Evolutionary conservation across 1,140 invertebrate genomes (phyloP).

Genomic region (Cryptotermes secundus): DNA sequence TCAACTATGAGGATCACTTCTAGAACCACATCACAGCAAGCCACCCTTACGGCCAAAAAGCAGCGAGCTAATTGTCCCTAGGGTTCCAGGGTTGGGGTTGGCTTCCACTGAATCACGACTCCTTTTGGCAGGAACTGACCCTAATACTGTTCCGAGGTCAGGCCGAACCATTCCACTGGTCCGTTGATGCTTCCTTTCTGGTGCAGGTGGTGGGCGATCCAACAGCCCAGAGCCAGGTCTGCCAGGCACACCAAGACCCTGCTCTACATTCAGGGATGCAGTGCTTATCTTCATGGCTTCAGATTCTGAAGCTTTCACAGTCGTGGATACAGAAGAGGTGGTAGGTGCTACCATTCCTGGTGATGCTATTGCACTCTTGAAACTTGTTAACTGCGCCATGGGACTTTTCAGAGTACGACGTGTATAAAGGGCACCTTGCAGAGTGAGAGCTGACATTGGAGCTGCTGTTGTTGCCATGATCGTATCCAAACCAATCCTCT

Average conservation of each 20-base stretch:
- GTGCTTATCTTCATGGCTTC: not conserved
- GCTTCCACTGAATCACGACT: constrained; percentile 34
- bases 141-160: constrained; percentile 44
- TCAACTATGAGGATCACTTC: not conserved
- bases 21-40: constrained; percentile 56
- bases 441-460: constrained; percentile 51
- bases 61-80: constrained; percentile 76
- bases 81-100: constrained; percentile 53
- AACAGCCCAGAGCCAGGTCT: constrained; percentile 56
- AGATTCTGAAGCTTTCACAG: not conserved
- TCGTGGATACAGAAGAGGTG: not conserved
- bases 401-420: constrained; percentile 62
- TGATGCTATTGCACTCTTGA: constrained; percentile 52
- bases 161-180: constrained; percentile 42
- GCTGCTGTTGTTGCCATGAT: constrained; percentile 56
- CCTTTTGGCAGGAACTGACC: constrained; percentile 45
- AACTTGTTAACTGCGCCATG: constrained; percentile 71
- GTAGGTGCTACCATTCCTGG: not conserved
- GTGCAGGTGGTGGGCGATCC: constrained; percentile 45
- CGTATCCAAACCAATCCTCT: constrained; percentile 62
- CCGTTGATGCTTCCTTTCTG: constrained; percentile 48
- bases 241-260: constrained; percentile 53
- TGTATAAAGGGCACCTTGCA: constrained; percentile 57
- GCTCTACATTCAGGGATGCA: not conserved
- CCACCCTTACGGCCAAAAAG: constrained; percentile 82